These are phyloP conservation scores for Esox lucius DNA, from an alignment of 2,797 vertebrate genomes.

Conservation along the genomic window DNA sequence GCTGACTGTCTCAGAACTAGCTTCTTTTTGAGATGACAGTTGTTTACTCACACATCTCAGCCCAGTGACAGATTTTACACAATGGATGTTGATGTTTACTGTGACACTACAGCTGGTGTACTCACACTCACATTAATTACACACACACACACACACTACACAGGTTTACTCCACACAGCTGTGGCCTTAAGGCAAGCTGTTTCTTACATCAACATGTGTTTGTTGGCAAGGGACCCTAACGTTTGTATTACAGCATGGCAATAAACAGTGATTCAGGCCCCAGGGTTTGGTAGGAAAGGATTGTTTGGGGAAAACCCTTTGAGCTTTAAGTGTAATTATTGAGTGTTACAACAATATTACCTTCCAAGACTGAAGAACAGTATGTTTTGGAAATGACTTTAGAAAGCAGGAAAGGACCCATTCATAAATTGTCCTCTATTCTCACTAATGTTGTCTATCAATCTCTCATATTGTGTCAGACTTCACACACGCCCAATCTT, in stretches of 20 bases:
- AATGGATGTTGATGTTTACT: constrained; percentile 71
- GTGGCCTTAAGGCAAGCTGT: constrained; percentile 69
- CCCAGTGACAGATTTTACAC: constrained; percentile 66
- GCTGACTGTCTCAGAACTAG: neutral
- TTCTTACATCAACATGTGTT: constrained; percentile 80
- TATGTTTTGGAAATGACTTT: neutral
- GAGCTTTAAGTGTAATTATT: constrained; percentile 1
- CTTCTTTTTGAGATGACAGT: constrained; percentile 62
- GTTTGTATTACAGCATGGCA: constrained; percentile 73
- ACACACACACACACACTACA: constrained; percentile 64
- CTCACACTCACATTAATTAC: constrained; percentile 30
- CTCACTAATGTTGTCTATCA: neutral
- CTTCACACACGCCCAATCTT: neutral
- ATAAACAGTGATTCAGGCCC: constrained; percentile 70
- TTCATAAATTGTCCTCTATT: neutral
- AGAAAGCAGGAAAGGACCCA: neutral
- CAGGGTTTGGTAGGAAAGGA: constrained; percentile 32
- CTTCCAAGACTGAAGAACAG: neutral
- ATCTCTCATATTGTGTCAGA: neutral
- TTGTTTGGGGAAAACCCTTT: neutral
- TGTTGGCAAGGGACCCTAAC: constrained; percentile 75
- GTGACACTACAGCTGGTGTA: constrained; percentile 66
- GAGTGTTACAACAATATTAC: neutral
- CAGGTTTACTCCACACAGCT: constrained; percentile 70
- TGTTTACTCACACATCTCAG: constrained; percentile 47